These are phyloP conservation scores for Apis florea DNA, from an alignment of 1,140 invertebrate species.

Conservation along the genomic window DNA sequence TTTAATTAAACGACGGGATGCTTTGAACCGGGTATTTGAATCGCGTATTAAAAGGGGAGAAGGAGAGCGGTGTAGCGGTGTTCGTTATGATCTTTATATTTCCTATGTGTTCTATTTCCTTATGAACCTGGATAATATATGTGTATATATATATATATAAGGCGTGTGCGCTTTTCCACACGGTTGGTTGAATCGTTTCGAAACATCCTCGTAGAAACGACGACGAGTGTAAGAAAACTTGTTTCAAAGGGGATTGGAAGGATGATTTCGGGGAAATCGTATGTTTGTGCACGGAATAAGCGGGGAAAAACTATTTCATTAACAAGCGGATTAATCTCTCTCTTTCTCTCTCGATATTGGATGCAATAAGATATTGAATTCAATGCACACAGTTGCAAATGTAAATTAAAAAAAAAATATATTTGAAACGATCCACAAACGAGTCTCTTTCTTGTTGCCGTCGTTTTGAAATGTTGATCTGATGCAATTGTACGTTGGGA, in stretches of 20 bases:
- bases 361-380: background rate
- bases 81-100: slow-evolving; percentile 8
- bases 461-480: no score
- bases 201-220: background rate
- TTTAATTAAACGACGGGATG: background rate
- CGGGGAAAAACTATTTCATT: background rate
- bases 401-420: no score
- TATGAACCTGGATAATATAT: no score
- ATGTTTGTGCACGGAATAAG: background rate
- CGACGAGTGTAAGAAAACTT: background rate
- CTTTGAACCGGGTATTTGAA: background rate
- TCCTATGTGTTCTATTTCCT: slow-evolving; percentile 1
- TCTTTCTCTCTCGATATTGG: background rate
- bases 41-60: background rate
- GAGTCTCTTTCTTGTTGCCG: no score
- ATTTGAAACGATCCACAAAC: no score
- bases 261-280: no score
- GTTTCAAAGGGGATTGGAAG: background rate
- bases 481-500: no score
- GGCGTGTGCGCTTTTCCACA: no score
- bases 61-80: no score
- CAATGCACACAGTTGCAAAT: no score
- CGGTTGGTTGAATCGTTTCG: background rate
- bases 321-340: background rate
- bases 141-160: no score